Evolutionary conservation across 2,888 invertebrate species (phyloP), one percentile per base, ranked within the genome.

Genomic region (Balanococcus diminutus): DNA sequence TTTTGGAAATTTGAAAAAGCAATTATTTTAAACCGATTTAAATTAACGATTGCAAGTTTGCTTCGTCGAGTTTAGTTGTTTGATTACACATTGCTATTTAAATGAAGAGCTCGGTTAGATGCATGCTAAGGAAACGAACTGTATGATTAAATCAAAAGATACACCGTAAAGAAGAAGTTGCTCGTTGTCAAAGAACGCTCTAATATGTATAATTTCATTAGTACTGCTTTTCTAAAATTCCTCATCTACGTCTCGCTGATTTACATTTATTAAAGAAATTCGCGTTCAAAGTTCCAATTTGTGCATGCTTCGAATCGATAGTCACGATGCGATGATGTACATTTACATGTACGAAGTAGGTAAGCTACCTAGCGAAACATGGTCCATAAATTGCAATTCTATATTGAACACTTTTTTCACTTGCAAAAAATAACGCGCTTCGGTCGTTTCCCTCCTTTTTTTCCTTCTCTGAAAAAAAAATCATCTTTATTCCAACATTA

Each of bases 131-230:
- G 61, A 67, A 67, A 67, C 61, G 25, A 67, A 19, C 61, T 67
- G 28, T 67, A 67, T 25, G 61, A 67, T 67, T 67, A 67, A 67
- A 67, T 67, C 61, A 67, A 67, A 67, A 28, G 61, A 67, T 22
- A 25, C 61, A 8, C 61, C 61, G 61, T 67, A 25, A 67, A 67
- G 5, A 28, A 67, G 61, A 67, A 67, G 61, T 67, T 67, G 61
- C 61, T 67, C 61, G 61, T 67, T 67, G 61, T 67, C 61, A 67
- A 67, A 67, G 61, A 67, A 67, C 11, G 11, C 28, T 67, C 61
- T 28, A 67, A 67, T 67, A 67, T 67, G 61, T 67, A 67, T 67
- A 67, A 67, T 67, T 67, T 25, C 61, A 67, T 67, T 67, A 67
- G 61, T 28, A 67, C 61, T 67, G 61, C 61, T 67, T 67, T 28